Percentiles rank a stretch among this genome's conserved stretches.
Conservation (phyloP, 2,797 vertebrate genomes). For the Lithobates pipiens region DNA sequence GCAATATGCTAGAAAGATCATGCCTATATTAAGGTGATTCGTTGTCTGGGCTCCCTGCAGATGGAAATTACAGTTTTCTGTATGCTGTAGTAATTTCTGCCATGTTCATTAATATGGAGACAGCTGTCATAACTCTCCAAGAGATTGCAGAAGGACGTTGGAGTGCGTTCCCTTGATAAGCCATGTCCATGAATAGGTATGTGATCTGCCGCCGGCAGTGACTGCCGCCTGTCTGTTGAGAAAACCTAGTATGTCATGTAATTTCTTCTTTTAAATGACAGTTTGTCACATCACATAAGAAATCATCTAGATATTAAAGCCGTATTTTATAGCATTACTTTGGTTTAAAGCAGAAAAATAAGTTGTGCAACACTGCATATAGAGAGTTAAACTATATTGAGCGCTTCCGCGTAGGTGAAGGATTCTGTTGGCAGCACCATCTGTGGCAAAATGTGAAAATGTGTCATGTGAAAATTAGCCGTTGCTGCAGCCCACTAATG, state of each 20-base stretch:
- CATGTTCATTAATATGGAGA: conserved; percentile 10
- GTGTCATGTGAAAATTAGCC: too few relatives aligned
- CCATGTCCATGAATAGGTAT: not conserved
- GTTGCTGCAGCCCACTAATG: too few relatives aligned
- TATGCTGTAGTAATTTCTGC: not conserved
- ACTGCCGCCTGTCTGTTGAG: not conserved
- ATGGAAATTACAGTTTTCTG: not conserved
- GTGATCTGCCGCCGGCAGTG: not conserved
- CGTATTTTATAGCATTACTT: too few relatives aligned
- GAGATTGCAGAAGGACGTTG: not conserved
- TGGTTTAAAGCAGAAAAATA: too few relatives aligned
- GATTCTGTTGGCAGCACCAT: too few relatives aligned
- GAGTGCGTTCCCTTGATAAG: not conserved
- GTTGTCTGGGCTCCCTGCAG: not conserved
- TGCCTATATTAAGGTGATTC: not conserved
- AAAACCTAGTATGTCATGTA: not conserved
- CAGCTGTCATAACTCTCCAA: not conserved
- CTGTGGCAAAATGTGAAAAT: too few relatives aligned
- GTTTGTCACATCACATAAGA: not conserved
- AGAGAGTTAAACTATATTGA: too few relatives aligned
- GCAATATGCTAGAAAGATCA: not conserved
- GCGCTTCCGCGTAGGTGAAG: too few relatives aligned
- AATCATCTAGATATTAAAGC: too few relatives aligned
- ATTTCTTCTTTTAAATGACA: not conserved
- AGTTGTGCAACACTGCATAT: too few relatives aligned